A percentile compares a stretch with the other conserved stretches of the same genome.
phyloP scores from a whole-genome alignment of 2,113 vertebrate genomes.

The Vanacampus margaritifer region DNA sequence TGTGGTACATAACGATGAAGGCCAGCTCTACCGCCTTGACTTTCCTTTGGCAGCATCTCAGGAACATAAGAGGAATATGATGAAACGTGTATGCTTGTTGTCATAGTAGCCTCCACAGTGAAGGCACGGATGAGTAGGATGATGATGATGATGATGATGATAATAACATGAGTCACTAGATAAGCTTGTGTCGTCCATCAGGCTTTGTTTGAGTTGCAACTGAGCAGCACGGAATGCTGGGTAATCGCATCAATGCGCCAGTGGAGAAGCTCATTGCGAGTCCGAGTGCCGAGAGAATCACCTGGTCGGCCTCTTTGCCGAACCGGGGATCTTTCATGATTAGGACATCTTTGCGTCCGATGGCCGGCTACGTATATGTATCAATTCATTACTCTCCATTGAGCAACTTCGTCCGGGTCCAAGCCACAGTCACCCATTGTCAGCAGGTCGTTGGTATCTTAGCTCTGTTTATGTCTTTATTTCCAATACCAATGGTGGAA shows the following conservation, averaged over 20 bases:
- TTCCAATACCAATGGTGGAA: too few relatives aligned
- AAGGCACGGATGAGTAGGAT: constrained; percentile 30
- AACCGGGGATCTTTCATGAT: background rate
- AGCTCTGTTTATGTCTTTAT: too few relatives aligned
- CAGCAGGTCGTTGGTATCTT: too few relatives aligned
- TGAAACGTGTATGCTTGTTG: constrained; percentile 8
- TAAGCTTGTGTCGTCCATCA: constrained; percentile 37
- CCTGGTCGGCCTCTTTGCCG: constrained; percentile 12
- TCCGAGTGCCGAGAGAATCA: constrained; percentile 57
- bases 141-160: constrained; percentile 34
- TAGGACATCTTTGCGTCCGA: too few relatives aligned
- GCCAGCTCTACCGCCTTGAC: too few relatives aligned
- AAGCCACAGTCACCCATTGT: too few relatives aligned
- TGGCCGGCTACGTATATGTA: too few relatives aligned
- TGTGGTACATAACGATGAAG: too few relatives aligned
- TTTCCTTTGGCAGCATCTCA: too few relatives aligned
- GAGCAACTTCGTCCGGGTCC: too few relatives aligned
- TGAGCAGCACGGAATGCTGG: constrained; percentile 53
- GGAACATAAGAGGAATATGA: background rate
- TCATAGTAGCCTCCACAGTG: constrained; percentile 16
- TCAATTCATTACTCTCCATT: too few relatives aligned
- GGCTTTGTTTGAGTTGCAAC: constrained; percentile 46
- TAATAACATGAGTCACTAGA: constrained; percentile 34
- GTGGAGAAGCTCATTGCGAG: constrained; percentile 54
- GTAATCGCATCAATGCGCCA: constrained; percentile 63